Conservation (phyloP, 2,888 invertebrate genomes). For the Gari tellinella region DNA sequence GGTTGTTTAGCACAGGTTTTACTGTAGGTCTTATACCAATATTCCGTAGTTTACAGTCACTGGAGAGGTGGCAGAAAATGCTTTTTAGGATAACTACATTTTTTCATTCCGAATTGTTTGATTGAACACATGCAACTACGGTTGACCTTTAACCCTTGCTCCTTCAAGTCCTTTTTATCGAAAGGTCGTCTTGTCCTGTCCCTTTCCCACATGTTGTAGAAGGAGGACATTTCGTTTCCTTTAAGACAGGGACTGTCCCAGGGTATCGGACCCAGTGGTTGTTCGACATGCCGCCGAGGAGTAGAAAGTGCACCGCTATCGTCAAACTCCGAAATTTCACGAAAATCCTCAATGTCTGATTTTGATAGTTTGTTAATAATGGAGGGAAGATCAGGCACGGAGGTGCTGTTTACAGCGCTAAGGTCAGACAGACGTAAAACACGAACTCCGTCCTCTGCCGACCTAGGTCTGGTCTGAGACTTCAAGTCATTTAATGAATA, state of each 20-base stretch:
- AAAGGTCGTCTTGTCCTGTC: constrained; percentile 41
- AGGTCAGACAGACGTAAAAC: constrained; percentile 36
- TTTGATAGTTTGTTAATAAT: constrained; percentile 36
- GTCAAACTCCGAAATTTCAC: constrained; percentile 11
- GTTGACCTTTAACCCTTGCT: constrained; percentile 13
- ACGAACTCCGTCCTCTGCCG: constrained; percentile 33
- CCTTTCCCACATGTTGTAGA: constrained; percentile 59
- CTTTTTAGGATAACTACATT: too few species aligned
- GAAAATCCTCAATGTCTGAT: background rate
- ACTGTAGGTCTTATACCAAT: too few species aligned
- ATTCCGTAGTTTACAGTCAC: too few species aligned
- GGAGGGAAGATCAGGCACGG: constrained; percentile 50
- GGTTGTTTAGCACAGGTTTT: too few species aligned
- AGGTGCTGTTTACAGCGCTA: constrained; percentile 32
- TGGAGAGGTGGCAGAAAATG: too few species aligned
- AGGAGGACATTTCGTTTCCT: constrained; percentile 51
- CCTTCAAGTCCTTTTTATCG: constrained; percentile 39
- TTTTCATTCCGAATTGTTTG: constrained; percentile 18
- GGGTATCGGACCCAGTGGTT: background rate
- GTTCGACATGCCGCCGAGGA: constrained; percentile 20
- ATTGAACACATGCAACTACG: constrained; percentile 48
- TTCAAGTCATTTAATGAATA: background rate
- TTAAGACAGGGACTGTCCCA: constrained; percentile 21
- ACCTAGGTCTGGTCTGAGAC: constrained; percentile 29
- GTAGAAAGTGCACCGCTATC: constrained; percentile 55